phyloP scores from a whole-genome alignment of 1,140 invertebrate genomes.

The Parapsyche elsis region DNA sequence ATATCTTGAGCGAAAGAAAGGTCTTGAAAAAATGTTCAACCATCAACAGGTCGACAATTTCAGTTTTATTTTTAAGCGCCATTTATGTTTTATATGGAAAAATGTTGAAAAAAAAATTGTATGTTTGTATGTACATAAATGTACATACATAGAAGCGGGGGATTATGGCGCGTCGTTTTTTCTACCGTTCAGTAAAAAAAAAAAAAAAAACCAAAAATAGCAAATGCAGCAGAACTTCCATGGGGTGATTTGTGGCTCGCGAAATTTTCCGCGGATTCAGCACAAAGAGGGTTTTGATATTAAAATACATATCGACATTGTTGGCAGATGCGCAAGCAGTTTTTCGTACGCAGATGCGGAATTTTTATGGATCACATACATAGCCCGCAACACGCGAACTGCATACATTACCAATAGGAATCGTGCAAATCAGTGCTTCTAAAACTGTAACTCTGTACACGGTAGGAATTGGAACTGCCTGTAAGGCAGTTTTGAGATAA shows the following conservation, averaged over 20 bases:
- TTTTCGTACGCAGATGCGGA: conserved; percentile 31
- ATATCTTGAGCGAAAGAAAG: too few relatives aligned
- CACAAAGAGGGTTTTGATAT: conserved; percentile 5
- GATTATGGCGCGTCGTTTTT: background rate
- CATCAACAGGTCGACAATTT: too few relatives aligned
- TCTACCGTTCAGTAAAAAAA: background rate
- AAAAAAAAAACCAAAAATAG: background rate
- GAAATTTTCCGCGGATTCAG: conserved; percentile 27
- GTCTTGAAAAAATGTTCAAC: too few relatives aligned
- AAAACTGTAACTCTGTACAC: too few relatives aligned
- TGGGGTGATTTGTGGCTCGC: background rate
- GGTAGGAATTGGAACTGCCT: too few relatives aligned
- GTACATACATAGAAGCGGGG: background rate
- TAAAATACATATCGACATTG: conserved; percentile 33
- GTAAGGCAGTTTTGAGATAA: too few relatives aligned
- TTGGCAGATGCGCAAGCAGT: conserved; percentile 24
- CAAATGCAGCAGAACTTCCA: background rate
- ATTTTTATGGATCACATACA: conserved; percentile 35
- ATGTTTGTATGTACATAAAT: too few relatives aligned
- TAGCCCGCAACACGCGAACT: background rate
- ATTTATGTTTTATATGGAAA: too few relatives aligned
- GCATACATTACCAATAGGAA: conserved; percentile 5
- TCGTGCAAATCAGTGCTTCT: background rate
- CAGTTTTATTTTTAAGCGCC: too few relatives aligned
- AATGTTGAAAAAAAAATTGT: background rate